Percentiles rank a stretch among this genome's conserved stretches.
phyloP scores from a whole-genome alignment of 2,888 invertebrate species.

The Melanargia galathea region DNA sequence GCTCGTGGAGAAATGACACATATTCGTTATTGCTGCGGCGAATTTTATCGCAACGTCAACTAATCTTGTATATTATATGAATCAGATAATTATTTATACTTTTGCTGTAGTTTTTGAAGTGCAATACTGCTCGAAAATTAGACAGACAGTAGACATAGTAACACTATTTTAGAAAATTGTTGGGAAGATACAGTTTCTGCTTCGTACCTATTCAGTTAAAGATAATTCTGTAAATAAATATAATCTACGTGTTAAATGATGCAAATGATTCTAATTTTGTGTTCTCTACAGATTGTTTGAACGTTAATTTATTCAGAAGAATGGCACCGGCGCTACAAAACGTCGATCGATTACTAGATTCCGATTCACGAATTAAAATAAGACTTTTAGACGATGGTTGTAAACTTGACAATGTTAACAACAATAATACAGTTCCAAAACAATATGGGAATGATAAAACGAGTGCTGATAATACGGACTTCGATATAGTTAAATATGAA shows the following conservation, averaged over 20 bases:
- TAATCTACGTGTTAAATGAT: not conserved
- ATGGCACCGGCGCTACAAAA: constrained; percentile 67
- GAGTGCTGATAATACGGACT: constrained; percentile 56
- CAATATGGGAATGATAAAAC: constrained; percentile 48
- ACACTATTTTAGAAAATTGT: not conserved
- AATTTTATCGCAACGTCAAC: not conserved
- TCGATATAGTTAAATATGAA: constrained; percentile 69
- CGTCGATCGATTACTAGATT: constrained; percentile 50
- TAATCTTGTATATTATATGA: not conserved
- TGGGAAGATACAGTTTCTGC: not conserved
- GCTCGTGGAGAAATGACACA: too few relatives aligned
- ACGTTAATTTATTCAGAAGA: constrained; percentile 37
- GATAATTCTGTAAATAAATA: not conserved
- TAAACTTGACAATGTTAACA: constrained; percentile 53
- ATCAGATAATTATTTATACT: not conserved
- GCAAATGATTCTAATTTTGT: not conserved
- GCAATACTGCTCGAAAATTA: not conserved
- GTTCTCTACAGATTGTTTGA: not conserved
- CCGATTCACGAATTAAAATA: constrained; percentile 54
- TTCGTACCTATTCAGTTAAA: constrained; percentile 7
- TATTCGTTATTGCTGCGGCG: not conserved
- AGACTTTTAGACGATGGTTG: constrained; percentile 48
- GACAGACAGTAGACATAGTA: not conserved
- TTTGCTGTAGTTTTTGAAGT: not conserved
- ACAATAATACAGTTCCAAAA: constrained; percentile 52